Evolutionary conservation across 1,140 invertebrate genomes (phyloP), one percentile per base, ranked within the genome.

Genomic region (Acromyrmex echinatior): DNA sequence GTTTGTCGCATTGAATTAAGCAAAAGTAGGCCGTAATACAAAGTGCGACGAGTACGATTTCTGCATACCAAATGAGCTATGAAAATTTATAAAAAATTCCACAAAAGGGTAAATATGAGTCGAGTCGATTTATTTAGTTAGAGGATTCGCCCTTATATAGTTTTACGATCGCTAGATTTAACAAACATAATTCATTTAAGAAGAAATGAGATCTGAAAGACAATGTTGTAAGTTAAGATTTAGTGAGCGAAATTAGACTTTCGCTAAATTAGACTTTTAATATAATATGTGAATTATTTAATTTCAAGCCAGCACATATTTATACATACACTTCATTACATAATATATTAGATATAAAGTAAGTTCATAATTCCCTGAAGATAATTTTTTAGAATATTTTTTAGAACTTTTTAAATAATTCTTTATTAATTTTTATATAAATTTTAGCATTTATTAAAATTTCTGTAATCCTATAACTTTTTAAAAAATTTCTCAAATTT

Each of bases 231-330:
- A 56, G 21, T 71, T 60, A 82, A 31, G 25, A 77, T 16, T 35
- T 28, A 56, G 16, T 39, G 16, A 62, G 56, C 53, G 14, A 16
- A 16, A 21, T 21, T 21, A 21, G 21, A 21, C 21, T 21, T 21
- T 21, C 2, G 16, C 14, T 62, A 45, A 77, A 31, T 16, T 76
- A 28, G n/a, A 79, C 3, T n/a, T n/a, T 49, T 16, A 60, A 76
- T 39, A 16, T 25, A 7, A 56, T 28, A 49, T 21, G 12, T n/a
- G 68, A 71, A 45, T 73, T 84, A 84, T 84, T 84, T 82, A 82
- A 82, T 82, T 82, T 82, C n/a, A 28, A 70, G 3, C 25, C 6
- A 82, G 3, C 31, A 5, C 10, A 60, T 82, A 81, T 71, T 71
- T 45, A 84, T 45, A 76, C 16, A 76, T 31, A 84, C 21, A 76